Base-by-base conservation (phyloP, 2,888 invertebrate genomes). In the Caenorhabditis panamensis region DNA sequence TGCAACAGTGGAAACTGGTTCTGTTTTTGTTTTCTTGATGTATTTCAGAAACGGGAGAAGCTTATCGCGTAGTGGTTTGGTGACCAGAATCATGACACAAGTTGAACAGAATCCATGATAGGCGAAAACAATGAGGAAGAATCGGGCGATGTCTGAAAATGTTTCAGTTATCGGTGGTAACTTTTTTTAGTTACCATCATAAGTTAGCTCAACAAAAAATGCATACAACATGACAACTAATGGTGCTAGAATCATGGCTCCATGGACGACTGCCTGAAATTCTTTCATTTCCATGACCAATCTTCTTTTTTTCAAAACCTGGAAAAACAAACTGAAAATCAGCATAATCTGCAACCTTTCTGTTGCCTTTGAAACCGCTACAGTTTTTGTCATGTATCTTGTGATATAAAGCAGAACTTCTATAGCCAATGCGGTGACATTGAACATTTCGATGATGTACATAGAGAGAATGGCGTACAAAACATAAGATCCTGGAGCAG, bases 251-350 rank as follows among this genome's bases (percentile, higher is more conserved):
- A 31, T 31, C 9, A 31, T 4, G 9, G 18, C 3, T n/a, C 18
- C 47, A n/a, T 28, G 54, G n/a, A 54, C 22, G 2, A 5, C 9
- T 1, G 28, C n/a, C 54, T 54, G 24, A 51, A 51, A 6, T 24
- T 31, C 9, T 31, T 2, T 47, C 9, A 6, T 18, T 11, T 18
- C 18, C 16, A 3, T 3, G n/a, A n/a, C n/a, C n/a, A n/a, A n/a
- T n/a, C n/a, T n/a, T n/a, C n/a, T 22, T 18, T 49, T 24, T 11
- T n/a, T n/a, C n/a, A n/a, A n/a, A 3, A 56, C 56, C 56, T 56
- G 56, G 4, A 58, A 3, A 22, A 58, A 20, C 9, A 58, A 20
- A 22, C 36, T 58, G 58, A 20, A 18, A 20, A 58, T 36, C 31
- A 58, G 11, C 58, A 36, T 58, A 18, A 26, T 36, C 58, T 58